These are phyloP conservation scores for Myiozetetes cayanensis DNA, from an alignment of 2,113 vertebrate species.

Conservation along the genomic window DNA sequence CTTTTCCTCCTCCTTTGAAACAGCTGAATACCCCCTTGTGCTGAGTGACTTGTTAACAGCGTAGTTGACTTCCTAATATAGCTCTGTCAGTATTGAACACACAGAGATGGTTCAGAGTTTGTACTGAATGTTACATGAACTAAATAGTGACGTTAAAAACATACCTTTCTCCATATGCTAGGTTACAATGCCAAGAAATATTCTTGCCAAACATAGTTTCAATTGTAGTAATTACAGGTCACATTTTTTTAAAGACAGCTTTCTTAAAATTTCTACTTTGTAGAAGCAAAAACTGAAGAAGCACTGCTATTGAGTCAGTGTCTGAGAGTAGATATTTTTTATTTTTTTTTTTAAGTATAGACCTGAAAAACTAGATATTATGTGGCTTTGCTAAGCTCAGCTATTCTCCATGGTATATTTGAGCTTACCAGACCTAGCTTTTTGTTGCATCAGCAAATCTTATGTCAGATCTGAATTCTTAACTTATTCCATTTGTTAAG, in stretches of 20 bases:
- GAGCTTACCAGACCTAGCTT: neutral
- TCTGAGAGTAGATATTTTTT: neutral
- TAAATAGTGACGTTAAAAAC: neutral
- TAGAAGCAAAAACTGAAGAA: neutral
- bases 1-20: neutral
- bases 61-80: neutral
- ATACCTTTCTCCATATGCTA: neutral
- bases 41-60: neutral
- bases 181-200: neutral
- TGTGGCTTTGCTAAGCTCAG: neutral
- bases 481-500: neutral
- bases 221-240: neutral
- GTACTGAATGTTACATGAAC: neutral
- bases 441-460: neutral
- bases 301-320: neutral
- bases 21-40: rapidly evolving
- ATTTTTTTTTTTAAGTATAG: neutral
- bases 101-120: neutral
- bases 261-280: conserved; percentile 17
- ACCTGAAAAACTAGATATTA: conserved; percentile 8
- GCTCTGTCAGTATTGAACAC: neutral
- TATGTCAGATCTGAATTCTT: neutral
- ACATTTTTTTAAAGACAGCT: neutral
- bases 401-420: neutral
- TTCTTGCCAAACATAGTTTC: neutral